Evolutionary conservation across 2,888 invertebrate genomes (phyloP), one percentile per base, ranked within the genome.

Genomic region (Acrocyrtus sp.): DNA sequence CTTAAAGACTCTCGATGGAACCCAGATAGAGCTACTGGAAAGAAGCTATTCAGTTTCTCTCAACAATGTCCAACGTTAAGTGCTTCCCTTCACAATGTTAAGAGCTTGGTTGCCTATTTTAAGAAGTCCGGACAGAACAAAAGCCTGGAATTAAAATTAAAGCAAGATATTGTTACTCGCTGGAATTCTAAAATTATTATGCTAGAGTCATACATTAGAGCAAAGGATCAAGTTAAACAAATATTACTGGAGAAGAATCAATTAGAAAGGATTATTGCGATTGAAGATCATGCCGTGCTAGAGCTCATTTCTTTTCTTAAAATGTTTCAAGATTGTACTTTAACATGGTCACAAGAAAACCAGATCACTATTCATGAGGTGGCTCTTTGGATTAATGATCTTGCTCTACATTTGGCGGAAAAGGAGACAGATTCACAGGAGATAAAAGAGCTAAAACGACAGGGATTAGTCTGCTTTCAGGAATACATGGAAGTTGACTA

Each of bases 111-210:
- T 19, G 29, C 50, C 19, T 61, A 60, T 45, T 61, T 69, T 39
- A 69, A 69, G 17, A n/a, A 19, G n/a, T 8, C 34, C 5, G 34
- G 34, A 8, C 34, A 34, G 34, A 34, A 34, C 34, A 34, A 34
- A 34, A 34, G 12, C 5, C 50, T 5, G 63, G 63, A 34, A 2
- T 21, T 6, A 21, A 24, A 43, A 4, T 27, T 70, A 34, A 70
- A 70, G 19, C 62, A 69, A 26, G 69, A 69, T n/a, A 45, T 51
- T 5, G 6, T 15, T 19, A 68, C 68, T 5, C 41, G 69, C 0
- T 69, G 69, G 69, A 61, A 60, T 17, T 21, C 21, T 15, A 1
- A 43, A 29, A 51, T 69, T 1, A 45, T 10, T 3, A 69, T 69
- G 69, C 21, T 69, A 15, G 45, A 69, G 22, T 69, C 69, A 3